Evolutionary conservation across 2,888 invertebrate genomes (phyloP).

Genomic region (Sepiola atlantica): DNA sequence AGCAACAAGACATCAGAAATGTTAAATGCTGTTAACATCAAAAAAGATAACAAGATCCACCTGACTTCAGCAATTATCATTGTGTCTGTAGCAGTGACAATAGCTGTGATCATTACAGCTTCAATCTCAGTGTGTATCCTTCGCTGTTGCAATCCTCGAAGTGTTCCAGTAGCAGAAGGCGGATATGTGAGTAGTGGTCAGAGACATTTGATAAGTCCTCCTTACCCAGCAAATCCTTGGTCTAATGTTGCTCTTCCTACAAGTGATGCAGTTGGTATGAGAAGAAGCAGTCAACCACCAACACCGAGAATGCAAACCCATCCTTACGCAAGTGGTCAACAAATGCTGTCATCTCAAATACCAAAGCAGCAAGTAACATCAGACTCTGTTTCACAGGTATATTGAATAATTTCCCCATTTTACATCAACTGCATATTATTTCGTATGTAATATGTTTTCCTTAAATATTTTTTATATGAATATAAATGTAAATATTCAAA

Average conservation of each 20-base stretch:
- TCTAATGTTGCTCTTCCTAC: neutral
- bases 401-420: too few species aligned
- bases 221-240: neutral
- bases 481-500: too few species aligned
- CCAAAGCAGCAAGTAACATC: too few species aligned
- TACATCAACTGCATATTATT: too few species aligned
- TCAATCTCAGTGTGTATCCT: conserved; percentile 10
- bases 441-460: too few species aligned
- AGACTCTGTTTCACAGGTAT: too few species aligned
- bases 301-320: neutral
- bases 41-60: neutral
- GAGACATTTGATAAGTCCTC: neutral
- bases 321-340: neutral
- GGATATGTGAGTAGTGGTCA: neutral
- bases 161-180: neutral
- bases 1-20: conserved; percentile 1
- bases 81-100: neutral
- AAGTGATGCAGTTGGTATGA: neutral
- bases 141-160: neutral
- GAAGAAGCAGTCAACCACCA: neutral
- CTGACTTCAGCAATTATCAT: conserved; percentile 22
- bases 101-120: conserved; percentile 32
- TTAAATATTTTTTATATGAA: too few species aligned
- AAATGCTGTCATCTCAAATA: too few species aligned
- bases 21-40: conserved; percentile 14